Evolutionary conservation across 2,797 vertebrate species (phyloP).

Genomic region (Psittacula echo): DNA sequence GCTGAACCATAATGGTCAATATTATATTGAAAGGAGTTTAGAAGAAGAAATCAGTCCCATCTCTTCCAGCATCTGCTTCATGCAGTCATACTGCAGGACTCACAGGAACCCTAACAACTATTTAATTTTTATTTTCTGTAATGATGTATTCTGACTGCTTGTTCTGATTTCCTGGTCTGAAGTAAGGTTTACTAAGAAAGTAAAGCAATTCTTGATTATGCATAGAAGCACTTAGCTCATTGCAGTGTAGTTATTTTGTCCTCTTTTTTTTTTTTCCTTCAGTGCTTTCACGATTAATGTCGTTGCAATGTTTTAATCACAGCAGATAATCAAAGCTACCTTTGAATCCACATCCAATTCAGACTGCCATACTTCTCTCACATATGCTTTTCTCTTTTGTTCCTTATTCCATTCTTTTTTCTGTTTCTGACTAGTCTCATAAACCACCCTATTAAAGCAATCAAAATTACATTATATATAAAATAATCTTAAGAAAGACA

Average conservation of each 20-base stretch:
- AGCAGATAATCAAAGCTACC: neutral
- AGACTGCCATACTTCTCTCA: neutral
- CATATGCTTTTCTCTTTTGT: neutral
- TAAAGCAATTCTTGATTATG: neutral
- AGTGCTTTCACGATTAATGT: neutral
- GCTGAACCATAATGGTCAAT: neutral
- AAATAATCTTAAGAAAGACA: conserved; percentile 39
- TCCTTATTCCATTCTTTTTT: neutral
- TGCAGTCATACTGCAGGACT: neutral
- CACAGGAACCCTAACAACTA: neutral
- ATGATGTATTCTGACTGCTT: neutral
- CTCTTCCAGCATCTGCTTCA: neutral
- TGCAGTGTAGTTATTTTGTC: neutral
- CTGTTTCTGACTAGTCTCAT: conserved; percentile 39
- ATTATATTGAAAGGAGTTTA: neutral
- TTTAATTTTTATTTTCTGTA: neutral
- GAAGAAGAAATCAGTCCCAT: neutral
- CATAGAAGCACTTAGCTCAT: neutral
- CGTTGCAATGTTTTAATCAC: neutral
- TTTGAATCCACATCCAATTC: neutral
- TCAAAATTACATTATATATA: conserved; percentile 54
- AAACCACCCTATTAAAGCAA: conserved; percentile 43
- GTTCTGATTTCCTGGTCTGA: neutral
- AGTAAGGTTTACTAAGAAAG: neutral
- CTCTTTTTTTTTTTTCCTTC: neutral